Evolutionary conservation across 2,113 vertebrate species (phyloP), one percentile per base, ranked within the genome.

Genomic region (Etheostoma spectabile): DNA sequence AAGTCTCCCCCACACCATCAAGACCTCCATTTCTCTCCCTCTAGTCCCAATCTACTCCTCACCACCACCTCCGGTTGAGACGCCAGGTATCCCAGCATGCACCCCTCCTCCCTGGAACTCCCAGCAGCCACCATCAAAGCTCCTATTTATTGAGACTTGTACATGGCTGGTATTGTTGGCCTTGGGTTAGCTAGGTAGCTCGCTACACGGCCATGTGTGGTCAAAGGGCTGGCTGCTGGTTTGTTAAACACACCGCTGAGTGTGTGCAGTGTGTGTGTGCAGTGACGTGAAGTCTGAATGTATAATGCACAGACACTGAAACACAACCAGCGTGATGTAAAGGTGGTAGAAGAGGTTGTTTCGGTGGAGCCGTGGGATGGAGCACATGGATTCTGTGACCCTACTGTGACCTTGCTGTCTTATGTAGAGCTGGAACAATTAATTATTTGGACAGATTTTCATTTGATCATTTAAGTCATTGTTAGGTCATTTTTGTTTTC

Each of bases 81-180:
- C 85, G 91, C 91, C 94, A 95, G 88, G 84, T 92, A 92, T 93
- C 93, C 93, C 94, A 91, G 82, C 91, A 90, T 92, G 88, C 91
- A 76, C 90, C 77, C 80, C 81, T 74, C 80, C 86, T 80, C 79
- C 83, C 79, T 93, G 85, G 86, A 94, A 91, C 92, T 93, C 93
- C 91, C 91, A 86, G 83, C 79, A 82, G 90, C 81, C 86, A 62
- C 80, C 86, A 90, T 95, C 94, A 95, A 95, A 94, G 94, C 92
- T 80, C 80, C 95, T 93, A 91, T 95, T 95, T 94, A 95, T 93
- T 87, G 84, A 79, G 87, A 77, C 87, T 87, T 60, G 73, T 84
- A 93, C 91, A 93, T 91, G 91, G 92, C 86, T 62, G 82, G 81
- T 91, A 92, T 93, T 92, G 91, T 91, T 86, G 91, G 90, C 84